phyloP scores from a whole-genome alignment of 2,888 invertebrate species.

The Diabrotica balteata region DNA sequence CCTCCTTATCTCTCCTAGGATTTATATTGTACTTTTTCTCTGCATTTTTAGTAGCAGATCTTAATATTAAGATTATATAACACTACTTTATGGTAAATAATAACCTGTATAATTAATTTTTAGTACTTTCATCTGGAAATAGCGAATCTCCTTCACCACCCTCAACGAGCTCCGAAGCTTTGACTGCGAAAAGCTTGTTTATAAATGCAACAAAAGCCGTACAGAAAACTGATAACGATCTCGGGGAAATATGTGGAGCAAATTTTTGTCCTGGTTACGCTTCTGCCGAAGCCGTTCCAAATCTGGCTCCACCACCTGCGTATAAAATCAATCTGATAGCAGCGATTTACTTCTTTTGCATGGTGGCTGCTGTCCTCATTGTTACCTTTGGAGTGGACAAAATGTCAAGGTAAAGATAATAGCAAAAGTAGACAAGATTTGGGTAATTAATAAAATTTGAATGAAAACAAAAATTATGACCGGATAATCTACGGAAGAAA shows the following conservation, averaged over 20 bases:
- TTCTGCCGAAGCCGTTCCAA: constrained; percentile 63
- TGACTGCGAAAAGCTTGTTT: constrained; percentile 21
- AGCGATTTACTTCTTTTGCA: constrained; percentile 82
- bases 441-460: too few relatives aligned
- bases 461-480: too few relatives aligned
- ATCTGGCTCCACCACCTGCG: constrained; percentile 74
- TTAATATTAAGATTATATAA: too few relatives aligned
- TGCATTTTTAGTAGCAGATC: too few relatives aligned
- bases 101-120: constrained; percentile 13
- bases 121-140: constrained; percentile 45
- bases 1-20: too few relatives aligned
- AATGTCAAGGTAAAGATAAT: constrained; percentile 68
- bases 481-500: too few relatives aligned
- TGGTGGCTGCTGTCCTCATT: constrained; percentile 75
- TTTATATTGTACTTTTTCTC: too few relatives aligned
- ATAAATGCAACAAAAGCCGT: constrained; percentile 13
- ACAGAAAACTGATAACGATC: constrained; percentile 50
- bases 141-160: constrained; percentile 21
- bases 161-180: too few relatives aligned
- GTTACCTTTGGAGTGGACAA: constrained; percentile 84
- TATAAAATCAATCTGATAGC: constrained; percentile 79
- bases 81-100: too few relatives aligned
- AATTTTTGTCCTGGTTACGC: constrained; percentile 72
- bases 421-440: too few relatives aligned
- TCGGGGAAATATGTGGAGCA: constrained; percentile 73